Conservation (phyloP, 2,888 invertebrate genomes). For the Endotricha flammealis region DNA sequence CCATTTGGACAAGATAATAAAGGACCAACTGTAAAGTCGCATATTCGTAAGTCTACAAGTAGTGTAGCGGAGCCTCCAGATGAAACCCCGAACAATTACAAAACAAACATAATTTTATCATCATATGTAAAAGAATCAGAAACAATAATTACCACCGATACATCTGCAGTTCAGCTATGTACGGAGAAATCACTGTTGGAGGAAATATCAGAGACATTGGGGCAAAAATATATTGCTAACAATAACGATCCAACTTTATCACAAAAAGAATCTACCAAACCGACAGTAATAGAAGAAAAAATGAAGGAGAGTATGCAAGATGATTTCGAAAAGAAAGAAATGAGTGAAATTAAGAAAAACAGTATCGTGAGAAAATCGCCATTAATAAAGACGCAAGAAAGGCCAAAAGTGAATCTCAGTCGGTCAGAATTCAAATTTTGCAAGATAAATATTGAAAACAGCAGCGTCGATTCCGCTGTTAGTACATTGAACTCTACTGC, state of each 20-base stretch:
- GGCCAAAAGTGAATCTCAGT: constrained; percentile 81
- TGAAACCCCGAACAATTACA: constrained; percentile 63
- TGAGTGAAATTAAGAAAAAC: constrained; percentile 67
- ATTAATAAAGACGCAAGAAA: constrained; percentile 81
- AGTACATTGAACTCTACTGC: constrained; percentile 78
- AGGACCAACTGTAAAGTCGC: constrained; percentile 64
- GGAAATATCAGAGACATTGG: constrained; percentile 85
- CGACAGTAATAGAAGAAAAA: constrained; percentile 65
- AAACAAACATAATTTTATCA: constrained; percentile 78
- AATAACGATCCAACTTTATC: constrained; percentile 52
- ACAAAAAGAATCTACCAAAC: constrained; percentile 54
- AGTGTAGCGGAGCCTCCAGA: constrained; percentile 58
- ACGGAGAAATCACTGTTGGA: constrained; percentile 84
- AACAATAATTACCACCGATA: constrained; percentile 62
- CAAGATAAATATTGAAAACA: constrained; percentile 71
- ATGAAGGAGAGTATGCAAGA: constrained; percentile 70
- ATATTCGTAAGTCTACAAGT: constrained; percentile 71
- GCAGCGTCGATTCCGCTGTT: constrained; percentile 73
- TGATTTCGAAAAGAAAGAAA: constrained; percentile 63
- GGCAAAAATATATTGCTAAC: constrained; percentile 78
- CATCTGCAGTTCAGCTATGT: constrained; percentile 44
- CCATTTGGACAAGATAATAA: constrained; percentile 83
- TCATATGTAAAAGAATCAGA: constrained; percentile 76
- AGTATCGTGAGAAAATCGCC: constrained; percentile 78
- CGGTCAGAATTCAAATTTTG: constrained; percentile 74